These are phyloP conservation scores for Orbicella faveolata DNA, from an alignment of 64 coral and sea anemone genomes.

Conservation along the genomic window DNA sequence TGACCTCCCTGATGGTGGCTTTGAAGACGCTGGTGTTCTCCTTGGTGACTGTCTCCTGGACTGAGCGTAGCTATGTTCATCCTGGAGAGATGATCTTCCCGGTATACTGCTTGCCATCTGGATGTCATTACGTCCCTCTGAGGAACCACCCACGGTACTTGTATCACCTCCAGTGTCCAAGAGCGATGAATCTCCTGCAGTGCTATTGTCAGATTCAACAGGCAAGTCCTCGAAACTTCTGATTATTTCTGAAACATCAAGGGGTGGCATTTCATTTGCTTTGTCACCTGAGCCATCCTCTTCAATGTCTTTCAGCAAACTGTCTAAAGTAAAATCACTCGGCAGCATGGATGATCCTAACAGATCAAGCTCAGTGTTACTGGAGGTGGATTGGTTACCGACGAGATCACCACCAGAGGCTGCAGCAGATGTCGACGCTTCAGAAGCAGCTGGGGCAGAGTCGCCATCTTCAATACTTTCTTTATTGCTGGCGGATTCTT, in stretches of 20 bases:
- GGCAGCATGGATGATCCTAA: slow-evolving; percentile 6
- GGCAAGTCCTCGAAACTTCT: slow-evolving; percentile 7
- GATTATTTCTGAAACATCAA: slow-evolving; percentile 26
- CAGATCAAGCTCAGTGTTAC: not conserved
- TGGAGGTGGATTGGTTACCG: not conserved
- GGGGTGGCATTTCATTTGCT: not conserved
- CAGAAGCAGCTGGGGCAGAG: not conserved
- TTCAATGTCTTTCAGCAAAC: not conserved
- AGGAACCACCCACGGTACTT: not conserved
- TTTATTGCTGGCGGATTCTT: not conserved
- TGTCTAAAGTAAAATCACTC: slow-evolving; percentile 2
- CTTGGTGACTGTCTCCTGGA: slow-evolving; percentile 17
- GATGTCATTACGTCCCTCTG: not conserved
- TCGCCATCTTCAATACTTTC: not conserved
- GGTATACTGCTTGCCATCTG: not conserved
- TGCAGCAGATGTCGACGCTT: not conserved
- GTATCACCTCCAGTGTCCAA: not conserved
- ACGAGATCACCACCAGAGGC: not conserved
- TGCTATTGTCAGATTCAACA: not conserved
- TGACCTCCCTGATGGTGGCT: not conserved
- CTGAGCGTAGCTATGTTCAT: not conserved
- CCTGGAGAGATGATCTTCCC: not conserved
- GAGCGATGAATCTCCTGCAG: not conserved
- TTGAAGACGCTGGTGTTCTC: not conserved
- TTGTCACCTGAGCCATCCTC: not conserved